These are phyloP conservation scores for Muscidifurax raptorellus DNA, from an alignment of 1,140 invertebrate genomes.

Conservation along the genomic window DNA sequence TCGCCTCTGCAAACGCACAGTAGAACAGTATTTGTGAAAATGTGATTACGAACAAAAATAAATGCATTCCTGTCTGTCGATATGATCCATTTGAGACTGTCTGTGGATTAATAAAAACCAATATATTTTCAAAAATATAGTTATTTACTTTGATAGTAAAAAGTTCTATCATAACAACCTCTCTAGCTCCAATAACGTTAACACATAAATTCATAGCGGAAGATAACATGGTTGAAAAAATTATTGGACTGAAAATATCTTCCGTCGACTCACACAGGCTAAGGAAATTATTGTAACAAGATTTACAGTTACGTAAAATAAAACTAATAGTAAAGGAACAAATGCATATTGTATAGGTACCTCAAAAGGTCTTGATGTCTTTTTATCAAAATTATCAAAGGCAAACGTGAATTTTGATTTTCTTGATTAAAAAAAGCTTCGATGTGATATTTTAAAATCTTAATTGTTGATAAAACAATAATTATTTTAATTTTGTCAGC, in stretches of 20 bases:
- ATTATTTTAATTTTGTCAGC: neutral
- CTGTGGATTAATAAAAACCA: neutral
- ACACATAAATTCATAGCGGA: slow-evolving; percentile 1
- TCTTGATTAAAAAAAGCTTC: neutral
- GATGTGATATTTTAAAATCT: neutral
- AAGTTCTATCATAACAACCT: neutral
- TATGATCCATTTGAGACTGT: neutral
- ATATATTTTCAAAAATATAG: neutral
- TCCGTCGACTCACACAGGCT: neutral
- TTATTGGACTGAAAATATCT: neutral
- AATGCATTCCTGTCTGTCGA: neutral
- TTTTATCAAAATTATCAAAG: neutral
- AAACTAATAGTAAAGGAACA: neutral
- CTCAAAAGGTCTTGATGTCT: neutral
- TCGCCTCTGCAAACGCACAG: neutral
- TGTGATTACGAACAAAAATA: neutral
- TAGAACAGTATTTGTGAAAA: neutral
- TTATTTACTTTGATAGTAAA: no score
- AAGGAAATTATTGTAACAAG: neutral
- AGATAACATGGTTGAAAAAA: neutral
- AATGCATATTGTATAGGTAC: neutral
- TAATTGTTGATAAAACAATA: no score
- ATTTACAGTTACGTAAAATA: neutral
- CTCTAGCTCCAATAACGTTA: neutral
- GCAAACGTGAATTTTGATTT: neutral